Base-by-base conservation (phyloP, 2,797 vertebrate species). In the Acomys russatus region DNA sequence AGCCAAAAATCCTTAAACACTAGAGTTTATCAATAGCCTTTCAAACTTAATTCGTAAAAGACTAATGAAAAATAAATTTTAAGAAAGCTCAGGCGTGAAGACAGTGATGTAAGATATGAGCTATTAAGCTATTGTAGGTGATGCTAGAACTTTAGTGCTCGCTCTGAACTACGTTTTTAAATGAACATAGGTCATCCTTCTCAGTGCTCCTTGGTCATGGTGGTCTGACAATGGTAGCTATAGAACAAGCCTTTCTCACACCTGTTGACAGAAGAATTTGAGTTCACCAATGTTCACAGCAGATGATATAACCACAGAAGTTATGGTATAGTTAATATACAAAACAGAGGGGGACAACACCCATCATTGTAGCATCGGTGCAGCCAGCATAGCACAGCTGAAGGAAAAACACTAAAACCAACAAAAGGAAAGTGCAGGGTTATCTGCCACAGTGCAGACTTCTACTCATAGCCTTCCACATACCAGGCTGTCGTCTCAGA, bases 31-130 rank as follows among this genome's bases (percentile, higher is more conserved):
- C 61, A 85, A n/a, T 76, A 23, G 20, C 63, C 51, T 92, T 44
- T 80, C 59, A 88, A 64, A 74, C 7, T 17, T 87, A 12, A 61
- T 38, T 94, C 49, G 76, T 56, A 30, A 94, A 38, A 59, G 2
- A 92, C n/a, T 44, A 68, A n/a, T 82, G 25, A 89, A 91, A 94
- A 96, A 77, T 59, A 70, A 28, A 33, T 20, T 49, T 49, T 51
- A 83, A 56, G 22, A 68, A 94, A 68, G 20, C 23, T 17, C 56
- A 90, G 96, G 89, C 18, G 15, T 6, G 66, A 93, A 88, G 56
- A 70, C 88, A 86, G 59, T n/a, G 73, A 35, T 12, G 30, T 3
- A 88, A 73, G 59, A 38, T 11, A 15, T 38, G 66, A 17, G 10
- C 38, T 56, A 59, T 0, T 56, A 49, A 88, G 23, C 59, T 22